These are phyloP conservation scores for Hycleus cichorii DNA, from an alignment of 1,140 invertebrate species.

Conservation along the genomic window DNA sequence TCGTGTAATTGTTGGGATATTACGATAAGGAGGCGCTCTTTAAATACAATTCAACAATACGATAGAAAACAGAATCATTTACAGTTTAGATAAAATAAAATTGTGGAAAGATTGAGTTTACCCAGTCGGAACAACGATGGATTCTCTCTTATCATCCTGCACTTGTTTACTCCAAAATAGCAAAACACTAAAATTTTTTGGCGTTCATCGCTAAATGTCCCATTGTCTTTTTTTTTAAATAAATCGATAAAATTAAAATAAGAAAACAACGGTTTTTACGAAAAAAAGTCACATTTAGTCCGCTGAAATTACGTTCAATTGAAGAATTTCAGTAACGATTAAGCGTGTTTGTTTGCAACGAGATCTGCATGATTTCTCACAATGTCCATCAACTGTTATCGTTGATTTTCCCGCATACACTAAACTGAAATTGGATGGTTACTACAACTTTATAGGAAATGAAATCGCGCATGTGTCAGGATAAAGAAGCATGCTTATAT, in stretches of 20 bases:
- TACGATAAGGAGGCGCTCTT: too few relatives aligned
- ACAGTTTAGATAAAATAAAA: too few relatives aligned
- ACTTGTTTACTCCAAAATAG: conserved; percentile 39
- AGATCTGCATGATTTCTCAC: too few relatives aligned
- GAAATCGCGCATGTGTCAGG: conserved; percentile 12
- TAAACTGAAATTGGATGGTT: conserved; percentile 12
- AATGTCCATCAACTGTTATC: not conserved
- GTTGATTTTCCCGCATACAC: conserved; percentile 11
- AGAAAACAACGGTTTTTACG: conserved; percentile 2
- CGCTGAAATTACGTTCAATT: too few relatives aligned
- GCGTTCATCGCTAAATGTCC: conserved; percentile 15
- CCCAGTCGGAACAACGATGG: conserved; percentile 41
- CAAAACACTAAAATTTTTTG: conserved; percentile 37
- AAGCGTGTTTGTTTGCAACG: too few relatives aligned
- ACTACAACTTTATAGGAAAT: conserved; percentile 5
- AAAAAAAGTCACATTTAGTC: not conserved
- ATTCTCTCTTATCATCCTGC: conserved; percentile 35
- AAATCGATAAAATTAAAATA: conserved; percentile 12
- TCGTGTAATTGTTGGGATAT: too few relatives aligned
- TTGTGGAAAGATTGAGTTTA: conserved; percentile 7
- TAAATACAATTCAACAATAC: too few relatives aligned
- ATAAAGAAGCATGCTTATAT: conserved; percentile 5
- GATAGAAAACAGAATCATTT: too few relatives aligned
- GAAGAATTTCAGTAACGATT: too few relatives aligned
- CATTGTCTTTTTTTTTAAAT: not conserved